phyloP scores from a whole-genome alignment of 2,113 vertebrate genomes.

The Podilymbus podiceps region DNA sequence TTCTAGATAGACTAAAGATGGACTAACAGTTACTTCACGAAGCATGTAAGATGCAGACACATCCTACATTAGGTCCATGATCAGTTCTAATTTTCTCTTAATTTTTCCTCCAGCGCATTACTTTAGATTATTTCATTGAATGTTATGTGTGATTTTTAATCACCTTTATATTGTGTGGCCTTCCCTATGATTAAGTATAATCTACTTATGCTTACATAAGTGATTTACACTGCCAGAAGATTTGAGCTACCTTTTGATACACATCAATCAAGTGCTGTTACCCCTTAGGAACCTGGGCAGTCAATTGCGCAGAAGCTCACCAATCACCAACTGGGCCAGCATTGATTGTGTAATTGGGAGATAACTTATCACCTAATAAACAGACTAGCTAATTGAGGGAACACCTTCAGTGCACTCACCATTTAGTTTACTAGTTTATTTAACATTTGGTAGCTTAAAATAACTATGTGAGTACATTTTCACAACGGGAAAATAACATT shows the following conservation, averaged over 20 bases:
- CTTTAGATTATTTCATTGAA: not conserved
- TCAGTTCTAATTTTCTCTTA: not conserved
- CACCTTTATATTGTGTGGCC: not conserved
- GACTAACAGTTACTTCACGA: not conserved
- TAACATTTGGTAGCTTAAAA: not conserved
- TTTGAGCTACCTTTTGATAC: not conserved
- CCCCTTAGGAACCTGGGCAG: not conserved
- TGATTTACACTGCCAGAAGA: not conserved
- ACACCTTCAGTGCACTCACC: not conserved
- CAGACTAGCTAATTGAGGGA: not conserved
- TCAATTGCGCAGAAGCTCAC: accelerated
- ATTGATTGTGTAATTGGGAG: not conserved
- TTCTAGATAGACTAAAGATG: not conserved
- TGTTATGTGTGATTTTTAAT: not conserved
- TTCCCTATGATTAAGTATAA: not conserved
- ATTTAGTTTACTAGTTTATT: not conserved
- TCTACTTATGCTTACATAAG: not conserved
- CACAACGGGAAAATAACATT: not conserved
- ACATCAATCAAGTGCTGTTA: not conserved
- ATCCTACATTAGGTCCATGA: not conserved
- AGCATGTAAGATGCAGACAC: accelerated
- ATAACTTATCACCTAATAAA: not conserved
- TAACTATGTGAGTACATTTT: not conserved
- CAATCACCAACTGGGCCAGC: not conserved
- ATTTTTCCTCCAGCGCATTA: not conserved